phyloP scores from a whole-genome alignment of 35 echinoderm and acorn worm genomes.

The Antedon bifida region DNA sequence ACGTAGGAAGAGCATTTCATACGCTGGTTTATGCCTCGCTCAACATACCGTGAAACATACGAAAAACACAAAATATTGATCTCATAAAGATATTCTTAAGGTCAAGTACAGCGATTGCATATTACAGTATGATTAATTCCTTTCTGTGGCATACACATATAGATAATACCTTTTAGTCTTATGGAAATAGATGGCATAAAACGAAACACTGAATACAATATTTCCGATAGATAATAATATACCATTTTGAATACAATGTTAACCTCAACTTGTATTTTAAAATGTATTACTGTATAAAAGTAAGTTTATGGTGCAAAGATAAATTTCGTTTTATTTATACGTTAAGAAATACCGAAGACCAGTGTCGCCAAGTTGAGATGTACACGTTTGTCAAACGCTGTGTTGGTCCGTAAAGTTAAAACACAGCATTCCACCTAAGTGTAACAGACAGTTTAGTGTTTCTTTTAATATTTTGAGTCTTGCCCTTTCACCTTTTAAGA shows the following conservation, averaged over 20 bases:
- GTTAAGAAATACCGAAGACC: neutral
- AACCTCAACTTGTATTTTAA: too few species aligned
- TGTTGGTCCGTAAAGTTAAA: neutral
- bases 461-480: neutral
- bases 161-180: too few species aligned
- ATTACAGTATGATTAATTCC: too few species aligned
- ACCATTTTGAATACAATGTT: too few species aligned
- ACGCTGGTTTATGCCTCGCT: neutral
- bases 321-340: too few species aligned
- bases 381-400: neutral
- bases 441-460: neutral
- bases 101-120: neutral
- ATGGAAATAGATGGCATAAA: too few species aligned
- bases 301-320: too few species aligned
- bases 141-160: too few species aligned
- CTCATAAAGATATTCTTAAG: neutral
- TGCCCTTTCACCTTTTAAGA: neutral
- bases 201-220: too few species aligned
- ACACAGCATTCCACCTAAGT: neutral
- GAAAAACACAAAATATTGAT: neutral
- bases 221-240: too few species aligned
- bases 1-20: neutral
- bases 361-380: neutral
- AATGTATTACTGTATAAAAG: too few species aligned
- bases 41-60: neutral